Evolutionary conservation across 2,113 vertebrate species (phyloP).

Genomic region (Cebus imitator): DNA sequence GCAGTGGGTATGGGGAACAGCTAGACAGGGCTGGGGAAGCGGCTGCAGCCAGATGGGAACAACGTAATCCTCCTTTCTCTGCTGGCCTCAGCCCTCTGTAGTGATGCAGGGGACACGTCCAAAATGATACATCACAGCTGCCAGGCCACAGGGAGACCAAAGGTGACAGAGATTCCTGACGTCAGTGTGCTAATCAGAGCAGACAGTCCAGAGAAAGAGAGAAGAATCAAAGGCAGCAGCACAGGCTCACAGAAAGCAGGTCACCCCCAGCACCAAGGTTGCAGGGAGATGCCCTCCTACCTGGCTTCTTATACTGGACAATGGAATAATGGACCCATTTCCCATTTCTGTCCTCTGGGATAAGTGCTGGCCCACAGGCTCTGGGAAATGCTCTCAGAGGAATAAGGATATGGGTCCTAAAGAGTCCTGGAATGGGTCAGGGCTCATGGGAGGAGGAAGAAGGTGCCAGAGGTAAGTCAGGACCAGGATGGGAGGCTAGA

Average conservation of each 20-base stretch:
- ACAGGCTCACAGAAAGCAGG: constrained; percentile 4
- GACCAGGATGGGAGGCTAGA: neutral
- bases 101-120: neutral
- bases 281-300: neutral
- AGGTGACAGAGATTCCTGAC: constrained; percentile 1
- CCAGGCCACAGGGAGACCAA: neutral
- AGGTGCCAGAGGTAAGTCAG: neutral
- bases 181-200: constrained; percentile 2
- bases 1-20: constrained; percentile 46
- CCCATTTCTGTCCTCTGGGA: neutral
- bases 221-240: neutral
- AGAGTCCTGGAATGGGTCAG: neutral
- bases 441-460: neutral
- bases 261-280: neutral
- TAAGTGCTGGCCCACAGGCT: neutral
- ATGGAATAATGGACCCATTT: rapidly evolving
- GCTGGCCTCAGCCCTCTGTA: neutral
- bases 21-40: neutral
- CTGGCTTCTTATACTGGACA: neutral
- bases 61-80: neutral
- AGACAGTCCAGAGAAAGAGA: neutral
- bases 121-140: neutral
- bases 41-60: neutral
- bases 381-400: neutral
- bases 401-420: neutral